Evolutionary conservation across 2,888 invertebrate species (phyloP), one percentile per base, ranked within the genome.

Genomic region (Saturnia pavonia): DNA sequence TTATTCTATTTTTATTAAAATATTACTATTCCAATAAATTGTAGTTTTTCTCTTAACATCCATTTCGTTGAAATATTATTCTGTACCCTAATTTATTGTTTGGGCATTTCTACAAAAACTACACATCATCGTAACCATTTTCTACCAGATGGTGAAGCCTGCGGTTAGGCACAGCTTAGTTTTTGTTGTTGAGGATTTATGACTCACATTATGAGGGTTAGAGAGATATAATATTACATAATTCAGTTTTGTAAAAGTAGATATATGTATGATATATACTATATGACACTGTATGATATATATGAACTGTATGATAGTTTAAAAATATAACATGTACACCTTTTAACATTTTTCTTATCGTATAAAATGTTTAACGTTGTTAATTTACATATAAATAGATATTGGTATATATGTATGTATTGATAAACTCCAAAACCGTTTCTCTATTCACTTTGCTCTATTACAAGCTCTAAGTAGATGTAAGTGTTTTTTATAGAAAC

Each of bases 51-150:
- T 70, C 72, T 73, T 65, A 69, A 72, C 1, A 40, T 40, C 65
- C 34, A 65, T 8, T 7, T 65, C 1, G 9, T 19, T 40, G 79
- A 81, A 78, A 83, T 82, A 82, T 76, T 77, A 69, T 77, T 78
- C 83, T 80, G 77, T 77, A 72, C 74, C 78, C 82, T 88, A 88
- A 91, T 90, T 90, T 91, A 91, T 90, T 78, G 72, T 70, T 73
- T 74, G 75, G 82, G 77, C 74, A 74, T 76, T 74, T 70, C 82
- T 83, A 80, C 87, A 89, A 89, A 90, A 89, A 87, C 82, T 82
- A 71, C 74, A 73, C 74, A 73, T 77, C 82, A 78, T 81, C 78
- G 73, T 75, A 76, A 81, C 42, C 68, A 43, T 51, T 70, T 70
- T 66, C 70, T 70, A 45, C 67, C 70, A 66, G 54, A 68, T 57